Evolutionary conservation across 1,140 invertebrate species (phyloP).

Genomic region (Brachionus calyciflorus): DNA sequence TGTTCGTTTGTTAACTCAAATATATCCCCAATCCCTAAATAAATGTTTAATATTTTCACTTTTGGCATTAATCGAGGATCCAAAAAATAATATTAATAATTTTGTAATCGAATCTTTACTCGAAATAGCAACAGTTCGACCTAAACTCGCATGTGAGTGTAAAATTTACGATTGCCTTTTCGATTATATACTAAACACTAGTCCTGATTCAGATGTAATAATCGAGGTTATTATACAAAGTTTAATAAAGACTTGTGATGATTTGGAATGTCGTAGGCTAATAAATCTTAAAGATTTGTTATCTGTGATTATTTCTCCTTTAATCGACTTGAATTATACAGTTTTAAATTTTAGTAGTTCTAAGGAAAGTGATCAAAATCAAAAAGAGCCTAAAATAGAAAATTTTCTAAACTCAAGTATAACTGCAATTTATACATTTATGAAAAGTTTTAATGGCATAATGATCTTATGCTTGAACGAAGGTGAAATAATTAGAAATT

Average conservation of each 20-base stretch:
- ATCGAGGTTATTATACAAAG: background rate
- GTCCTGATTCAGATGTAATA: background rate
- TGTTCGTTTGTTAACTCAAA: background rate
- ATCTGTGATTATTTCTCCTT: background rate
- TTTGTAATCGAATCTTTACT: conserved; percentile 12
- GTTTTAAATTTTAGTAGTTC: background rate
- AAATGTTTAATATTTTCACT: background rate
- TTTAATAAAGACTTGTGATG: background rate
- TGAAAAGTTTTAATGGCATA: conserved; percentile 22
- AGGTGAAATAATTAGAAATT: background rate
- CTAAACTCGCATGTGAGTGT: conserved; percentile 22
- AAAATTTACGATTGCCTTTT: background rate
- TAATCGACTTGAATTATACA: background rate
- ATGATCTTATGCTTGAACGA: background rate
- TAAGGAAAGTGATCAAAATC: background rate
- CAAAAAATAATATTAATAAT: background rate
- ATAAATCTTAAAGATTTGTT: background rate
- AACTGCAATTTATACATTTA: background rate
- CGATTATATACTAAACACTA: background rate
- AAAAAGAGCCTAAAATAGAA: background rate
- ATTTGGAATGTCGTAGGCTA: conserved; percentile 1
- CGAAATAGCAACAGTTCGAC: background rate
- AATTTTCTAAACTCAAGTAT: background rate
- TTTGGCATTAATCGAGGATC: conserved; percentile 9
- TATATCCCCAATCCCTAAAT: background rate